A percentile compares a stretch with the other conserved stretches of the same genome.
Evolutionary conservation across 2,113 vertebrate genomes (phyloP).

Genomic region (Apteryx mantelli): DNA sequence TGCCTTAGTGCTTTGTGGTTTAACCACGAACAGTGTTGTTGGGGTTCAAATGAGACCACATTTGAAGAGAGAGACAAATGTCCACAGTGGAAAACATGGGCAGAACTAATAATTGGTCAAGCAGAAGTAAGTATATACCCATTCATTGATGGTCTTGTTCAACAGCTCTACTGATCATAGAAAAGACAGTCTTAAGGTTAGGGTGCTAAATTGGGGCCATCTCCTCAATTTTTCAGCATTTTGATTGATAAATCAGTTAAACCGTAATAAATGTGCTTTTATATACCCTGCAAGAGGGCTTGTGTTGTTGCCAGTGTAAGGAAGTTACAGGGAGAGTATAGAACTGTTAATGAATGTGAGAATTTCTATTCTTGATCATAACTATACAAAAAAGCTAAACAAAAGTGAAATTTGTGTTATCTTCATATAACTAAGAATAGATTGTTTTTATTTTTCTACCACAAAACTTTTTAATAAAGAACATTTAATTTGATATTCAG

Average conservation of each 20-base stretch:
- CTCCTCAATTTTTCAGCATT: background rate
- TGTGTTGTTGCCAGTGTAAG: background rate
- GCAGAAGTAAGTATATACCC: conserved; percentile 87
- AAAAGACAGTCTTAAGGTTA: background rate
- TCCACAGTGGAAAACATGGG: conserved; percentile 99
- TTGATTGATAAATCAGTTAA: background rate
- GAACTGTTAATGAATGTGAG: fast-evolving
- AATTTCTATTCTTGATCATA: background rate
- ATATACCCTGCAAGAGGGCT: background rate
- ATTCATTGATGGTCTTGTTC: background rate
- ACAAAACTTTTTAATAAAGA: background rate
- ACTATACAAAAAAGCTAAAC: background rate
- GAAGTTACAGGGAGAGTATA: background rate
- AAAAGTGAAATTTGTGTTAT: background rate
- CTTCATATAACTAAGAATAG: background rate
- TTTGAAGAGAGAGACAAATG: conserved; percentile 98
- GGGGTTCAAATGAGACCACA: conserved; percentile 95
- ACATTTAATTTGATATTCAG: background rate
- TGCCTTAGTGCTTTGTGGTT: conserved; percentile 97
- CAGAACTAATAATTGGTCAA: conserved; percentile 95
- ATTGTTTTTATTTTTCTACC: background rate
- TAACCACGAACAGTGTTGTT: conserved; percentile 99
- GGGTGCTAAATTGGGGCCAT: background rate
- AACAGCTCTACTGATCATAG: background rate
- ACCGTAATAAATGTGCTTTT: background rate